Percentiles rank a stretch among this genome's conserved stretches.
Evolutionary conservation across 2,113 vertebrate species (phyloP).

Genomic region (Aldabrachelys gigantea): DNA sequence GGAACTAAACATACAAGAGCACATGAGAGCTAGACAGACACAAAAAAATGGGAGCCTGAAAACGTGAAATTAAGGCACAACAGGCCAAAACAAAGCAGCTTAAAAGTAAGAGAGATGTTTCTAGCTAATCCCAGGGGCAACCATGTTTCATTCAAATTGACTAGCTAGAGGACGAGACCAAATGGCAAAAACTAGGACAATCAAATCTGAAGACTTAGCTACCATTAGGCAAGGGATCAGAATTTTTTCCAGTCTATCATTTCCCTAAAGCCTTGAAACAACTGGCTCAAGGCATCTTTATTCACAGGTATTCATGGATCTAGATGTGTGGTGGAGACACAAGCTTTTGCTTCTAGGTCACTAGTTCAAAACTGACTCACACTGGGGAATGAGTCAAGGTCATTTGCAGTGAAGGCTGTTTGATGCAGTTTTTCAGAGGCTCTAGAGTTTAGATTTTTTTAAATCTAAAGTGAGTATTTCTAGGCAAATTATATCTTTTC

Average conservation of each 20-base stretch:
- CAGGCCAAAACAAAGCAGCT: not conserved
- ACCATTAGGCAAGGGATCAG: not conserved
- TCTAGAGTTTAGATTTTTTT: not conserved
- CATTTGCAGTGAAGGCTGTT: not conserved
- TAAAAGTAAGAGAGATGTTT: not conserved
- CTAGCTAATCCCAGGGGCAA: not conserved
- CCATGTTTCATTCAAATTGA: not conserved
- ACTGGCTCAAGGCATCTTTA: not conserved
- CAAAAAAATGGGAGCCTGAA: not conserved
- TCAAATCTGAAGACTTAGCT: not conserved
- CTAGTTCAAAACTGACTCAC: not conserved
- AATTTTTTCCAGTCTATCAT: not conserved
- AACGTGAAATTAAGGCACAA: not conserved
- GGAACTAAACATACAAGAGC: not conserved
- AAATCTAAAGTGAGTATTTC: not conserved
- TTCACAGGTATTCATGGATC: not conserved
- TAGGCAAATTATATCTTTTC: not conserved
- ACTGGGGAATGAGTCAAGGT: not conserved
- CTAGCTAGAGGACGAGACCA: not conserved
- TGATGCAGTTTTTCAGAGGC: not conserved
- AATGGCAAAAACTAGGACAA: not conserved
- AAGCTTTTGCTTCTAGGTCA: not conserved
- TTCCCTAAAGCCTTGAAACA: not conserved
- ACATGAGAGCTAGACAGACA: not conserved
- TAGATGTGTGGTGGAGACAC: not conserved